Conservation (phyloP, 2,888 invertebrate genomes). For the Trichopria drosophilae region DNA sequence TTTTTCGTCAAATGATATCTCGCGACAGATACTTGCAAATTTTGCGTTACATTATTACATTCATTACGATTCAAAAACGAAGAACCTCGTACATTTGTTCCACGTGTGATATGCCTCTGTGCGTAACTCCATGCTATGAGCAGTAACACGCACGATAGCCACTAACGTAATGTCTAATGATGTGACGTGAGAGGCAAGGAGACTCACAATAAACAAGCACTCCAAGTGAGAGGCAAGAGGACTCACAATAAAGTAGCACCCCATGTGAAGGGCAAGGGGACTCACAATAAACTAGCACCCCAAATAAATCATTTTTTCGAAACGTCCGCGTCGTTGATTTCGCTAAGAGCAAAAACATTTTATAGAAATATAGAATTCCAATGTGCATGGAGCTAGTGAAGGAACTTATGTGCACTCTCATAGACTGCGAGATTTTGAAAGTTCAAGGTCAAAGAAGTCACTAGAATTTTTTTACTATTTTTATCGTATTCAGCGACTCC, state of each 20-base stretch:
- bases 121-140: slow-evolving; percentile 1
- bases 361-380: too few species aligned
- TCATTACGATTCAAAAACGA: slow-evolving; percentile 9
- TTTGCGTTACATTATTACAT: slow-evolving; percentile 19
- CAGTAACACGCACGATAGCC: slow-evolving; percentile 3
- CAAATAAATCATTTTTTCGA: slow-evolving; percentile 16
- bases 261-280: too few species aligned
- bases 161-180: slow-evolving; percentile 16
- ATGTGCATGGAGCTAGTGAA: too few species aligned
- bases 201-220: too few species aligned
- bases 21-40: slow-evolving; percentile 11
- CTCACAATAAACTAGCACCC: too few species aligned
- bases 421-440: slow-evolving; percentile 13
- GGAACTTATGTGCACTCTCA: too few species aligned
- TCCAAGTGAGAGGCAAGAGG: too few species aligned
- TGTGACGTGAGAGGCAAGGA: too few species aligned
- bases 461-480: slow-evolving; percentile 3
- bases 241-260: too few species aligned
- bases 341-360: slow-evolving; percentile 16
- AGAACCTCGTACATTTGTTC: slow-evolving; percentile 7
- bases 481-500: too few species aligned
- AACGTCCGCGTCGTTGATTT: slow-evolving; percentile 18
- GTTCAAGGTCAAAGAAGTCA: too few species aligned
- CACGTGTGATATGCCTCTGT: neutral
- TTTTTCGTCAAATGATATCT: too few species aligned